Evolutionary conservation across 1,140 invertebrate genomes (phyloP), one percentile per base, ranked within the genome.

Genomic region (Luehdorfia chinensis): DNA sequence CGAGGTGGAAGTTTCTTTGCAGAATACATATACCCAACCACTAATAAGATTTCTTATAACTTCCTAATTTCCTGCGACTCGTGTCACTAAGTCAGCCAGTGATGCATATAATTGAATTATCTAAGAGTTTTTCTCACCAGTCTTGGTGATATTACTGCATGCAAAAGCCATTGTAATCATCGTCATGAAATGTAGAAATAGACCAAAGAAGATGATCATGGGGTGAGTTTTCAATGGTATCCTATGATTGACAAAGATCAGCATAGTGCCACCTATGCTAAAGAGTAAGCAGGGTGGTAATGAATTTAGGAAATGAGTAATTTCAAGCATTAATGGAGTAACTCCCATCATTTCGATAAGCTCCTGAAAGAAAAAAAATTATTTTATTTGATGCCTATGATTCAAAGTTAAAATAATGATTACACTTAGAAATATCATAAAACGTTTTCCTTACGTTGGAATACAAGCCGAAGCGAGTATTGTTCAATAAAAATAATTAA

Each of bases 281-380:
- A 37, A 19, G n/a, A 37, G n/a, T 9, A 37, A 4, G 6, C 15
- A 7, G 1, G 34, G 34, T 3, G 34, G 34, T 0, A 37, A 12
- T 7, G 34, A 37, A 37, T 37, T 37, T 16, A 37, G 2, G 7
- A 37, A 37, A 4, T 37, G 34, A 2, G 34, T 19, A 8, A 37
- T 4, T 12, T 16, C 18, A 4, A 37, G 18, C 34, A 37, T 21
- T 0, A 12, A 4, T 2, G 34, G 18, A 7, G 34, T 11, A 4
- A 16, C 34, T 2, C 34, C 34, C 0, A 16, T 16, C 34, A 37
- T 37, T 16, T 37, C 34, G 0, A 16, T 12, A 9, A 37, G 18
- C 15, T 37, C 34, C 34, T 37, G 34, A n/a, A 37, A 37, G n/a
- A n/a, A n/a, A 2, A 18, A 8, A 8, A 15, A 7, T n/a, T 8